Base-by-base conservation (phyloP, 2,113 vertebrate species). In the Scopus umbretta region DNA sequence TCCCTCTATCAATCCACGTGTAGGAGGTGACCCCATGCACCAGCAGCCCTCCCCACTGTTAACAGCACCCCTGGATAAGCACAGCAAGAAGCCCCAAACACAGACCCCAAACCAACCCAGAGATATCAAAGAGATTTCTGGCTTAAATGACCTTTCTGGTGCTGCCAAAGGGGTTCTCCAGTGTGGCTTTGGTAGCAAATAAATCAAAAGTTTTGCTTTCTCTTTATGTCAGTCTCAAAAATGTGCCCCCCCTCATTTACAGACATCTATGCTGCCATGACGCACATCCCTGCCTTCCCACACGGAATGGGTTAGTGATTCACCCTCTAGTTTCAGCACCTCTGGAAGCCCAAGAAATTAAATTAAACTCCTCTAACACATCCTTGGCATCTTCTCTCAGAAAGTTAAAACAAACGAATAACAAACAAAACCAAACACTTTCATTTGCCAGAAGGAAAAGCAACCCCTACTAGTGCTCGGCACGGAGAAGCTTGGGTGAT, bases 321-420 rank as follows among this genome's bases (percentile, higher is more conserved):
- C 68, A 88, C 86, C 49, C 86, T 79, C 89, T 59, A 50, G 20
- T 62, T 78, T 80, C 85, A 66, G 86, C 87, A 59, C 50, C 70
- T 85, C 88, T 70, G 72, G 26, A 80, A 91, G 21, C 72, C 55
- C 13, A 36, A 62, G 68, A 45, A 89, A 78, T 62, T 23, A 45
- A 89, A 78, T 58, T 26, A 16, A 95, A 68, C 55, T 55, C n/a
- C 72, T 73, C 55, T 5, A 74, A 53, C 32, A 5, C 5, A 4
- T 66, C 53, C 45, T 45, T 67, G 73, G 73, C 68, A 14, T 50
- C 73, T 63, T 59, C 66, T 81, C 76, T 62, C 10, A 0, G 23
- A 49, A 80, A 68, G 16, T 66, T 43, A 15, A 80, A 40, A 23
- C 71, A 82, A 76, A 53, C 72, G 16, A 63, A 16, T 36, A 61